Evolutionary conservation across 2,888 invertebrate genomes (phyloP).

Genomic region (Flexamia atlantica): DNA sequence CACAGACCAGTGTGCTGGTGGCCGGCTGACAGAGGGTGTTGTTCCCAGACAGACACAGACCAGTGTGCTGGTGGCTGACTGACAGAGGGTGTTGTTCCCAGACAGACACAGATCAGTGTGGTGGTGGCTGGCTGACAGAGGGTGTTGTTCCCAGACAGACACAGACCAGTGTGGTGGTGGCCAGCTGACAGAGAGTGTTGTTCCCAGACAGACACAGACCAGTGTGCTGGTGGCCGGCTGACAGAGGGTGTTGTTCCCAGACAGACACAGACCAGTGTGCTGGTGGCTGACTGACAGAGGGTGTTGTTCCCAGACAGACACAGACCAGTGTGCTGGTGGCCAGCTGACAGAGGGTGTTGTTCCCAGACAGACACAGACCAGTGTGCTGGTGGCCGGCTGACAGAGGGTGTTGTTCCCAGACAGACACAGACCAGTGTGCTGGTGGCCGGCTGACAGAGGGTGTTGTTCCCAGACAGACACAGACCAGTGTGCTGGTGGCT

Average conservation of each 20-base stretch:
- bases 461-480: slow-evolving; percentile 66
- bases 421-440: slow-evolving; percentile 67
- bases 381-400: not conserved
- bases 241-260: slow-evolving; percentile 54
- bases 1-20: slow-evolving; percentile 67
- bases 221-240: not conserved
- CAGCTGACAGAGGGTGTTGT: slow-evolving; percentile 69
- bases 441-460: too few relatives aligned
- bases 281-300: too few relatives aligned
- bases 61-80: not conserved
- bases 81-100: slow-evolving; percentile 39
- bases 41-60: slow-evolving; percentile 67
- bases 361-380: slow-evolving; percentile 67
- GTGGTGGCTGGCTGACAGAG: slow-evolving; percentile 69
- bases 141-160: too few relatives aligned
- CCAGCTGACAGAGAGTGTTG: slow-evolving; percentile 69
- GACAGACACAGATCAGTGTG: slow-evolving; percentile 66
- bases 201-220: slow-evolving; percentile 67
- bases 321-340: slow-evolving; percentile 68
- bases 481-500: slow-evolving; percentile 68
- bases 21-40: slow-evolving; percentile 70
- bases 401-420: slow-evolving; percentile 55
- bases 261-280: slow-evolving; percentile 66
- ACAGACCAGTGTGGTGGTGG: slow-evolving; percentile 68
- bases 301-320: too few relatives aligned